These are phyloP conservation scores for Aphodius granarius DNA, from an alignment of 2,888 invertebrate species.

Conservation along the genomic window DNA sequence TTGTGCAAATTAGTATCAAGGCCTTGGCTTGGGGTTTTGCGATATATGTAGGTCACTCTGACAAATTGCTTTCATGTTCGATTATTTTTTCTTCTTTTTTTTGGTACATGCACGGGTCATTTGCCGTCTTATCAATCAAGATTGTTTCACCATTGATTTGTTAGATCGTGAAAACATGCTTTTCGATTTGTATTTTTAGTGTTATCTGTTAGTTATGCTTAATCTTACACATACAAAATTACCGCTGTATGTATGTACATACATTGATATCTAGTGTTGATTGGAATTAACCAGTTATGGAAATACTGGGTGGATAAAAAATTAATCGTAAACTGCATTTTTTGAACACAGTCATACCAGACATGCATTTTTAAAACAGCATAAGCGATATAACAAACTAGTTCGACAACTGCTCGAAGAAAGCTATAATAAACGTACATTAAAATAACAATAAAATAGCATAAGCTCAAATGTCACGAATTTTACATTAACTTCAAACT, in stretches of 20 bases:
- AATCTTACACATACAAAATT: background rate
- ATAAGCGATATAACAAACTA: no score
- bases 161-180: background rate
- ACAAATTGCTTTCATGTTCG: background rate
- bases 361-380: no score
- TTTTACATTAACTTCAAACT: no score
- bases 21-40: background rate
- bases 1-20: background rate
- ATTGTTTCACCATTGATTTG: background rate
- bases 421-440: no score
- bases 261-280: background rate
- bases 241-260: no score
- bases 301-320: background rate
- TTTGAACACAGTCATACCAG: no score
- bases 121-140: background rate
- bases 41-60: background rate
- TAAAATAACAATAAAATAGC: no score
- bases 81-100: background rate
- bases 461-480: no score
- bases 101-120: background rate
- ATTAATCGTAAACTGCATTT: no score
- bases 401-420: no score
- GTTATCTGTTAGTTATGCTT: background rate
- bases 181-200: background rate
- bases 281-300: background rate